A percentile compares a stretch with the other conserved stretches of the same genome.
These are phyloP conservation scores for Sylvilagus bachmani DNA, from an alignment of 2,113 vertebrate species.

Conservation along the genomic window DNA sequence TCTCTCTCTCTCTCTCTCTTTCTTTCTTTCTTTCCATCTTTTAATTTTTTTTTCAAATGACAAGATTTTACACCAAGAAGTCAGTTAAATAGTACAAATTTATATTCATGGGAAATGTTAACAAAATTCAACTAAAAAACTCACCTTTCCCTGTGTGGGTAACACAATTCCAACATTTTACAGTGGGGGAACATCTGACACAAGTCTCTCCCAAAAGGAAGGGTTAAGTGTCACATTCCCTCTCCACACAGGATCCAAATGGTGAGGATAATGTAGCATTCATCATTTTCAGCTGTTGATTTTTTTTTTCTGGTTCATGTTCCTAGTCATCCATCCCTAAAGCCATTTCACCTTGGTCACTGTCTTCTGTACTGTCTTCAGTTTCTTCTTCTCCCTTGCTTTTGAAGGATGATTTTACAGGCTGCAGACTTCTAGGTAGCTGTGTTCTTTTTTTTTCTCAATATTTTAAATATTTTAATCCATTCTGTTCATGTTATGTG, in stretches of 20 bases:
- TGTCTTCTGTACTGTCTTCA: no score
- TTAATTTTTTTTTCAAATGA: constrained; percentile 92
- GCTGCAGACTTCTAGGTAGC: neutral
- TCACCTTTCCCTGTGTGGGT: constrained; percentile 86
- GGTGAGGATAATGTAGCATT: constrained; percentile 91
- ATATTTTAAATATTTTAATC: neutral
- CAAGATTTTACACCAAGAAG: constrained; percentile 97
- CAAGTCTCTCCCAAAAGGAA: constrained; percentile 77
- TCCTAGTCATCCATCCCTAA: no score
- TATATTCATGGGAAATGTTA: constrained; percentile 99
- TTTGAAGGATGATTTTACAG: neutral
- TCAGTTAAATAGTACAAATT: constrained; percentile 99
- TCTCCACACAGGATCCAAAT: constrained; percentile 81
- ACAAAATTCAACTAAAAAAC: constrained; percentile 95
- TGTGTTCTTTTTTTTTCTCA: neutral
- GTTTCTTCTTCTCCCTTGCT: neutral
- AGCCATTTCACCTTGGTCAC: no score
- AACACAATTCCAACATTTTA: constrained; percentile 87
- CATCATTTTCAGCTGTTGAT: constrained; percentile 91
- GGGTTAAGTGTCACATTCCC: constrained; percentile 86
- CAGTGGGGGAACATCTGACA: constrained; percentile 83
- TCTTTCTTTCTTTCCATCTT: constrained; percentile 70
- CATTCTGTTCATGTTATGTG: neutral
- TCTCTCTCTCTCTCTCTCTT: neutral
- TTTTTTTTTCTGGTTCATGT: constrained; percentile 74